Conservation (phyloP, 92 coral and sea anemone species). For the Epizoanthus ramosus region DNA sequence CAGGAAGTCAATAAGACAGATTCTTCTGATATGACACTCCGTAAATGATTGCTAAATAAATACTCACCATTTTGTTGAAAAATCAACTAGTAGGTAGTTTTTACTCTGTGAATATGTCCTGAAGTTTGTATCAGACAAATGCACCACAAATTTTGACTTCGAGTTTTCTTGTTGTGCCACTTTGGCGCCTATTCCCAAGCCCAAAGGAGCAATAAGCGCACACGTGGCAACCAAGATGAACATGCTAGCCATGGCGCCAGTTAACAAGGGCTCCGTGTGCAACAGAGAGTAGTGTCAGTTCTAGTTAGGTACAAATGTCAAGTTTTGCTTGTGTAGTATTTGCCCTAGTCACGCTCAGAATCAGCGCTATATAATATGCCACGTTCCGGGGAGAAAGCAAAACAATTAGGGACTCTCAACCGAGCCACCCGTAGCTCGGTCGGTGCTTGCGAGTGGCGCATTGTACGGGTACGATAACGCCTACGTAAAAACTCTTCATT, state of each 20-base stretch:
- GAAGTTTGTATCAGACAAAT: conserved; percentile 30
- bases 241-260: neutral
- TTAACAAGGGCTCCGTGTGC: neutral
- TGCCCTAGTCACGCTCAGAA: neutral
- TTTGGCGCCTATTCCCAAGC: conserved; percentile 7
- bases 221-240: neutral
- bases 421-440: conserved; percentile 14
- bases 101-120: conserved; percentile 27
- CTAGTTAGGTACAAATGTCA: neutral
- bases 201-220: neutral
- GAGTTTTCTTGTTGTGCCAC: neutral
- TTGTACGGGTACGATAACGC: conserved; percentile 8
- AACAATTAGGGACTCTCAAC: neutral
- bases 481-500: neutral
- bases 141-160: neutral
- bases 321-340: neutral
- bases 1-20: no score
- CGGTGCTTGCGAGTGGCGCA: conserved; percentile 26
- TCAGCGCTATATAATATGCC: conserved; percentile 2
- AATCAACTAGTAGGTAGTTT: conserved; percentile 21
- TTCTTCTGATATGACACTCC: no score
- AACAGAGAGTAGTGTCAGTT: neutral
- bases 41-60: neutral
- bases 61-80: conserved; percentile 37
- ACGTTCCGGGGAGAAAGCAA: conserved; percentile 4